Evolutionary conservation across 2,888 invertebrate genomes (phyloP).

Genomic region (Drosophila anomalata): DNA sequence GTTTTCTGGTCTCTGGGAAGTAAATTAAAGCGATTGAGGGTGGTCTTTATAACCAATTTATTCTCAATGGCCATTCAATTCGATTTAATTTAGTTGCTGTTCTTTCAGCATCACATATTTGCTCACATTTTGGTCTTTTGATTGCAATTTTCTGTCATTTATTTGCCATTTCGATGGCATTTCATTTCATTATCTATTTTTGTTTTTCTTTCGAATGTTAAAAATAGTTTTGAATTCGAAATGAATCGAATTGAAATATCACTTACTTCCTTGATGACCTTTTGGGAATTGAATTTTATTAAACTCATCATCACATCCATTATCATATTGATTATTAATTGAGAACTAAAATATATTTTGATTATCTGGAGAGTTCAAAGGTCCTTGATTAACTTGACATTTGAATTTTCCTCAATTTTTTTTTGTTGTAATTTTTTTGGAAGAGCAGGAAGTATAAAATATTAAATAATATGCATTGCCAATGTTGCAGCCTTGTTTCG

Average conservation of each 20-base stretch:
- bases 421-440: slow-evolving; percentile 2
- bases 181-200: no score
- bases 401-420: not conserved
- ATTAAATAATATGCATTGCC: slow-evolving; percentile 37
- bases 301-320: not conserved
- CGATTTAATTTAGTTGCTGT: slow-evolving; percentile 16
- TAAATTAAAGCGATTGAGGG: not conserved
- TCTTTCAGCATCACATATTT: not conserved
- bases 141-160: not conserved
- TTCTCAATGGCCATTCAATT: slow-evolving; percentile 23
- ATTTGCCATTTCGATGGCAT: not conserved
- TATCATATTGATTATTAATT: slow-evolving; percentile 2
- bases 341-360: not conserved
- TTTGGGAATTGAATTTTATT: not conserved
- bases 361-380: not conserved
- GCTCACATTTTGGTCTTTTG: not conserved
- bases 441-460: slow-evolving; percentile 6
- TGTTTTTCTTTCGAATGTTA: not conserved
- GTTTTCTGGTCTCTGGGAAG: not conserved
- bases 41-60: slow-evolving; percentile 3
- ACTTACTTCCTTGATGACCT: not conserved
- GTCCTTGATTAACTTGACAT: slow-evolving; percentile 2
- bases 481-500: slow-evolving; percentile 36
- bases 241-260: not conserved
- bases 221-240: not conserved